Conservation (phyloP, 2,888 invertebrate species). For the Brenthis daphne region DNA sequence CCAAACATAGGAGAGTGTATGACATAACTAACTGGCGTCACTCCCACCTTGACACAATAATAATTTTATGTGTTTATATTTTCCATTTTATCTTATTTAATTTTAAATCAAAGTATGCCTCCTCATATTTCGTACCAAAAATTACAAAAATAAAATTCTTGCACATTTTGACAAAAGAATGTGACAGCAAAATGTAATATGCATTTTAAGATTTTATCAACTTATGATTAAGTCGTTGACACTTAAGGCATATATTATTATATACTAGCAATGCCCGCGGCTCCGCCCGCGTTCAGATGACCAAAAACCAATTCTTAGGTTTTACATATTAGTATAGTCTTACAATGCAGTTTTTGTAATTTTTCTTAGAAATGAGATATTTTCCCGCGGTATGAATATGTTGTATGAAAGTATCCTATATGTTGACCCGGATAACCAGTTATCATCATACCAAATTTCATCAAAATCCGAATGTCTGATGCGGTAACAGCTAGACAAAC, state of each 20-base stretch:
- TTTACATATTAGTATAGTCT: too few species aligned
- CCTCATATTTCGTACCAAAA: background rate
- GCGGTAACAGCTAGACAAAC: too few species aligned
- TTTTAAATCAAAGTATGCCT: background rate
- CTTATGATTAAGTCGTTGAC: slow-evolving; percentile 1
- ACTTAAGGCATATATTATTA: background rate
- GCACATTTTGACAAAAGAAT: slow-evolving; percentile 1
- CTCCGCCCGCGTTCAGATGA: too few species aligned
- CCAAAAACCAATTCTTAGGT: too few species aligned
- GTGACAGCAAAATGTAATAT: background rate
- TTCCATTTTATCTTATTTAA: background rate
- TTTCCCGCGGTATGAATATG: too few species aligned
- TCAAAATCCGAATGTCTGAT: background rate
- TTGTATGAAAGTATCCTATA: too few species aligned
- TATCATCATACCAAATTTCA: background rate
- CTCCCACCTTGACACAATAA: slow-evolving; percentile 67
- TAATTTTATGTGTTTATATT: slow-evolving; percentile 43
- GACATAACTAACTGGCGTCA: slow-evolving; percentile 75
- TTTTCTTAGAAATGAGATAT: too few species aligned
- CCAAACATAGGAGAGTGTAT: slow-evolving; percentile 59
- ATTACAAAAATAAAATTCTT: background rate
- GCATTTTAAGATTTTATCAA: background rate
- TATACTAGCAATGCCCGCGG: background rate
- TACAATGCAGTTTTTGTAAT: too few species aligned
- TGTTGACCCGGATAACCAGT: too few species aligned